Conservation (phyloP, 2,113 vertebrate genomes). For the Sturnira hondurensis region DNA sequence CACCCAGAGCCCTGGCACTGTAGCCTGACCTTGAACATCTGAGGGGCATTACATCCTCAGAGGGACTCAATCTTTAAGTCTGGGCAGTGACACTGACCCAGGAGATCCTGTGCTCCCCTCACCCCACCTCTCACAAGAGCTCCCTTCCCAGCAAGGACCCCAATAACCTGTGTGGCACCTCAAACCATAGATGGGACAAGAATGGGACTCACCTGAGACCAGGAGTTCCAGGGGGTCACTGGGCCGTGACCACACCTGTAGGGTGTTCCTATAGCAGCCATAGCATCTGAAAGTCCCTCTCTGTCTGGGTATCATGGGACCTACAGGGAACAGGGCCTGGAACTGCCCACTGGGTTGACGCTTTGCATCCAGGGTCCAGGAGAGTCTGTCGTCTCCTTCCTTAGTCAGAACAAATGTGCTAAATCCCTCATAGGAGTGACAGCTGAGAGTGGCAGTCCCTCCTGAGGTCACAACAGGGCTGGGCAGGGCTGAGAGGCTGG, state of each 20-base stretch:
- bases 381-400: background rate
- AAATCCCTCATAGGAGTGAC: accelerated
- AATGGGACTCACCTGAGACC: background rate
- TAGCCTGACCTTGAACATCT: too few relatives aligned
- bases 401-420: background rate
- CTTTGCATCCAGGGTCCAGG: background rate
- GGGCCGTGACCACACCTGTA: accelerated
- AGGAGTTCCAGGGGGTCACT: background rate
- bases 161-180: background rate
- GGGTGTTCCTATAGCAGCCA: accelerated
- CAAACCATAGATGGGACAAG: accelerated
- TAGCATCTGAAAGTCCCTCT: background rate
- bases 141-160: too few relatives aligned
- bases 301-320: accelerated
- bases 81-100: too few relatives aligned
- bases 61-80: background rate
- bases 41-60: too few relatives aligned
- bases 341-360: accelerated
- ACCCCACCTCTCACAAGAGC: background rate
- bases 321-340: background rate
- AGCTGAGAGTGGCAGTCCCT: background rate
- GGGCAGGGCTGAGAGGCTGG: background rate
- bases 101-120: background rate
- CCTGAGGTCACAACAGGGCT: background rate
- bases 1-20: too few relatives aligned